Percentiles rank a stretch among this genome's conserved stretches.
phyloP scores from a whole-genome alignment of 2,797 vertebrate genomes.

The Oreonectes daqikongensis region DNA sequence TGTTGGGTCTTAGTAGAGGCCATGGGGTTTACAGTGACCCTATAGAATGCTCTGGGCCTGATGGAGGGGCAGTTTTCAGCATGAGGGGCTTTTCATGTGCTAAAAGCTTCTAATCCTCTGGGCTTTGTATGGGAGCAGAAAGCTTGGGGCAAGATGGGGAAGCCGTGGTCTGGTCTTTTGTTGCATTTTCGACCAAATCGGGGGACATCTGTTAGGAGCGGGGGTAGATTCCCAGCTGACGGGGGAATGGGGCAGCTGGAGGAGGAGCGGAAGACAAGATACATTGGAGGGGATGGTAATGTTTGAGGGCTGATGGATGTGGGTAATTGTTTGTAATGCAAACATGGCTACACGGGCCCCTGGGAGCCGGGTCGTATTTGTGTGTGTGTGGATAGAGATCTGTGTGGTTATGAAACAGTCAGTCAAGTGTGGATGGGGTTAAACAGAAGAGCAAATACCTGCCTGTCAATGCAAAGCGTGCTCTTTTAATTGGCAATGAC shows the following conservation, averaged over 20 bases:
- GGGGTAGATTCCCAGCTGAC: constrained; percentile 65
- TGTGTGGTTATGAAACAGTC: constrained; percentile 68
- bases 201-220: constrained; percentile 74
- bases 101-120: constrained; percentile 70
- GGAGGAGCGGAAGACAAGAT: constrained; percentile 59
- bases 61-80: constrained; percentile 32
- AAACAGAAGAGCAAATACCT: constrained; percentile 78
- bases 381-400: constrained; percentile 29
- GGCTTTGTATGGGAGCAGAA: constrained; percentile 66
- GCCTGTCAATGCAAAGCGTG: constrained; percentile 74
- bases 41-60: constrained; percentile 19
- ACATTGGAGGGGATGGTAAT: constrained; percentile 62
- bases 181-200: constrained; percentile 64
- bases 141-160: constrained; percentile 63
- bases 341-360: constrained; percentile 70
- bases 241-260: constrained; percentile 37
- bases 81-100: constrained; percentile 52
- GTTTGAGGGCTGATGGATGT: constrained; percentile 74
- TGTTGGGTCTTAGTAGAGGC: background rate
- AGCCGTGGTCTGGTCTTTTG: constrained; percentile 54
- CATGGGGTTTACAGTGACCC: constrained; percentile 41
- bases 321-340: constrained; percentile 77
- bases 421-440: constrained; percentile 70
- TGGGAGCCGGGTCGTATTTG: constrained; percentile 57
- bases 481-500: constrained; percentile 66